Base-by-base conservation (phyloP, 2,888 invertebrate genomes). In the Labia minor region DNA sequence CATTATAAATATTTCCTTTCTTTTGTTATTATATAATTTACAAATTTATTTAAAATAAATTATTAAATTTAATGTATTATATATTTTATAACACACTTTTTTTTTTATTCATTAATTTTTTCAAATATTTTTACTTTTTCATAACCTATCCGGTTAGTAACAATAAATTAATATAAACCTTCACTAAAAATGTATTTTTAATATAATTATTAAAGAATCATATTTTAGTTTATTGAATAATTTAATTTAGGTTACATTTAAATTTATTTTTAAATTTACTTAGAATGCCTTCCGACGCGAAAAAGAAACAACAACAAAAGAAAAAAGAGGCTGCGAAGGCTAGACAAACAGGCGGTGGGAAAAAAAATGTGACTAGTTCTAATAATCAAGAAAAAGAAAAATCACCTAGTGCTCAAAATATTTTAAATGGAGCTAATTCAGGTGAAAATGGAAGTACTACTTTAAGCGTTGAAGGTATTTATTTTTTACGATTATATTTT, bases 201-300 rank as follows among this genome's bases (percentile, higher is more conserved):
- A n/a, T n/a, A n/a, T n/a, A n/a, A n/a, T n/a, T n/a, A n/a, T n/a
- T n/a, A n/a, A n/a, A n/a, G n/a, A n/a, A n/a, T n/a, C n/a, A n/a
- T n/a, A n/a, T n/a, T n/a, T n/a, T n/a, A n/a, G n/a, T n/a, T n/a
- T n/a, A n/a, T n/a, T n/a, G n/a, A n/a, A n/a, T n/a, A n/a, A n/a
- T n/a, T n/a, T n/a, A n/a, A n/a, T n/a, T n/a, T n/a, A n/a, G n/a
- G n/a, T n/a, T n/a, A n/a, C n/a, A n/a, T n/a, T n/a, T n/a, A n/a
- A n/a, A n/a, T n/a, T n/a, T n/a, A n/a, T n/a, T n/a, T n/a, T n/a
- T n/a, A n/a, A n/a, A n/a, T n/a, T n/a, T n/a, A n/a, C 70, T 62
- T 69, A 79, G 71, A 72, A 99, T 99, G 99, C 97, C 99, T 78
- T 99, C 99, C 74, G 98, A 98, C 80, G 89, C 96, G 37, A 98